These are phyloP conservation scores for Trididemnum nubilum DNA, from an alignment of 23 tunicate genomes.

Conservation along the genomic window DNA sequence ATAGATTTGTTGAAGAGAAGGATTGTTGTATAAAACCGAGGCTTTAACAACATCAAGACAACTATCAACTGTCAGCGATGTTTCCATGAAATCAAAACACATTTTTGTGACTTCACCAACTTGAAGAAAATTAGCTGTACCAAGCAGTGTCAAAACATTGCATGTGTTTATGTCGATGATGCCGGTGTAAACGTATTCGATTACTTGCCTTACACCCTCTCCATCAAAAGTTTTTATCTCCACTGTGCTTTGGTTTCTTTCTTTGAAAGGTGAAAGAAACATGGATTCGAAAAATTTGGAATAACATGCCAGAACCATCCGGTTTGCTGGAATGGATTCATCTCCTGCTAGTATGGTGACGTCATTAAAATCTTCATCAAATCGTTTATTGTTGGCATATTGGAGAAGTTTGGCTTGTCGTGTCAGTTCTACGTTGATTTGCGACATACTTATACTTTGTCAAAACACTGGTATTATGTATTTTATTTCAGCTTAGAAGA, in stretches of 20 bases:
- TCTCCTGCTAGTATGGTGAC: constrained; percentile 13
- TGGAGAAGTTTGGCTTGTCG: too few relatives aligned
- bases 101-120: background rate
- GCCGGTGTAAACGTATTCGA: constrained; percentile 19
- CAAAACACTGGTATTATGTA: too few relatives aligned
- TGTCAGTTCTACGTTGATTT: too few relatives aligned
- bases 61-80: background rate
- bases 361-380: constrained; percentile 4
- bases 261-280: background rate
- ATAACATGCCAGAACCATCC: constrained; percentile 18
- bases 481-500: too few relatives aligned
- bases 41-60: background rate
- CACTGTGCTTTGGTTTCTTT: constrained; percentile 1
- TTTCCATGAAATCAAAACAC: background rate
- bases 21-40: background rate
- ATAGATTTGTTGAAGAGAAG: background rate
- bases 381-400: constrained; percentile 4
- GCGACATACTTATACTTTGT: too few relatives aligned
- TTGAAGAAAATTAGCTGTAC: background rate
- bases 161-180: background rate
- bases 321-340: constrained; percentile 1
- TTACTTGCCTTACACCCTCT: background rate
- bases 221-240: constrained; percentile 6
- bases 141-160: background rate
- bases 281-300: background rate